Percentiles rank a stretch among this genome's conserved stretches.
Conservation (phyloP, 2,888 invertebrate genomes). For the Folsomia candida region DNA sequence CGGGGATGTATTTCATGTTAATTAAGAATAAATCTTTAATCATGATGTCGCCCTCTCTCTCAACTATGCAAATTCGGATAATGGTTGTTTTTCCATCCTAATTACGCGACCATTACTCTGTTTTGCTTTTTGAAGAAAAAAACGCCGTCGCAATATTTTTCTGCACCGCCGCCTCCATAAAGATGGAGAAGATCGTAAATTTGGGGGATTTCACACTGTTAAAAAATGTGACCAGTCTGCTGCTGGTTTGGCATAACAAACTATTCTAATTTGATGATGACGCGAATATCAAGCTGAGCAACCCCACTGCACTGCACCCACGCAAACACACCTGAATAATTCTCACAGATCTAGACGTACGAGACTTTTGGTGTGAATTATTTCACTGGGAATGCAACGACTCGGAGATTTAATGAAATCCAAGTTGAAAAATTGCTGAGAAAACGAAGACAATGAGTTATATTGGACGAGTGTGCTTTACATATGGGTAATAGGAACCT, state of each 20-base stretch:
- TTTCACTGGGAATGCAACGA: too few relatives aligned
- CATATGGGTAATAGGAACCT: too few relatives aligned
- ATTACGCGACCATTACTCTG: slow-evolving; percentile 14
- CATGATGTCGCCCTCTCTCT: background rate
- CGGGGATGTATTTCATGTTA: slow-evolving; percentile 19
- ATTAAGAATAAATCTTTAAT: slow-evolving; percentile 19
- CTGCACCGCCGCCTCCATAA: background rate
- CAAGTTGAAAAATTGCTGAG: background rate
- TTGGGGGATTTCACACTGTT: background rate
- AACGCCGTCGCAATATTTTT: background rate
- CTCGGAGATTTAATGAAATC: background rate
- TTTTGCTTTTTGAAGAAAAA: too few relatives aligned
- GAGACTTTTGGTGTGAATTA: too few relatives aligned
- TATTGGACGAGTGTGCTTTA: too few relatives aligned
- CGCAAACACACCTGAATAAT: background rate
- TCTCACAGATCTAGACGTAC: background rate
- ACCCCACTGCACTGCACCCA: background rate
- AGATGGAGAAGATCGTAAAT: background rate
- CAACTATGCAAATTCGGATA: slow-evolving; percentile 15
- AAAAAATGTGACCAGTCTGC: background rate
- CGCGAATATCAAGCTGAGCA: too few relatives aligned
- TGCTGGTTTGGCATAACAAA: too few relatives aligned
- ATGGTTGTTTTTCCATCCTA: slow-evolving; percentile 2
- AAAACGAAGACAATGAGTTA: background rate
- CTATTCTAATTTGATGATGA: too few relatives aligned